Conservation (phyloP, 1,140 invertebrate genomes). For the Penaeus vannamei region DNA sequence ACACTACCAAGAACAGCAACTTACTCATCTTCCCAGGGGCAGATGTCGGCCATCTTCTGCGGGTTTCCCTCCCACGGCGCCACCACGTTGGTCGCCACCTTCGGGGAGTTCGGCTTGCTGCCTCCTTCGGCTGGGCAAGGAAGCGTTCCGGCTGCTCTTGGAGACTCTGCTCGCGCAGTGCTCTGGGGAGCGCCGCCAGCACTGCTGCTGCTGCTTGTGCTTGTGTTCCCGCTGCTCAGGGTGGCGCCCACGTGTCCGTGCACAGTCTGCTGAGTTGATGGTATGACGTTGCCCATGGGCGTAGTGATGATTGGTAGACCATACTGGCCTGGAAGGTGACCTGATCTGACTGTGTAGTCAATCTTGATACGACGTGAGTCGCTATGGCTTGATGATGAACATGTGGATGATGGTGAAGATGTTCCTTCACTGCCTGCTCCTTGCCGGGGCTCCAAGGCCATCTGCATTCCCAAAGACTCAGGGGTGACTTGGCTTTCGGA, state of each 20-base stretch:
- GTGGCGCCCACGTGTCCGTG: constrained; percentile 35
- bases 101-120: constrained; percentile 63
- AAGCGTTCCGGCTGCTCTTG: constrained; percentile 44
- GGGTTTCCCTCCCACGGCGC: constrained; percentile 56
- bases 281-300: constrained; percentile 19
- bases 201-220: constrained; percentile 48
- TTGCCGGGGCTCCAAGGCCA: constrained; percentile 51
- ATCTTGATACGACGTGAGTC: constrained; percentile 59
- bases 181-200: constrained; percentile 19
- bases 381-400: constrained; percentile 58
- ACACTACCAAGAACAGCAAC: constrained; percentile 47
- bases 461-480: constrained; percentile 47
- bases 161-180: constrained; percentile 36
- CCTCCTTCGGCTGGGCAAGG: constrained; percentile 57
- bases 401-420: constrained; percentile 57
- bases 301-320: constrained; percentile 53
- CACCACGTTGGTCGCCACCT: constrained; percentile 50
- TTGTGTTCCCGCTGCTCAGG: constrained; percentile 54
- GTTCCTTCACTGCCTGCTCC: constrained; percentile 54
- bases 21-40: constrained; percentile 69
- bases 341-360: constrained; percentile 65
- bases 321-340: constrained; percentile 63
- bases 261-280: constrained; percentile 28
- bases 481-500: constrained; percentile 52
- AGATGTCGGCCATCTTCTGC: constrained; percentile 67